Percentiles rank a stretch among this genome's conserved stretches.
Conservation (phyloP, 2,113 vertebrate species). For the Nycticorax nycticorax region DNA sequence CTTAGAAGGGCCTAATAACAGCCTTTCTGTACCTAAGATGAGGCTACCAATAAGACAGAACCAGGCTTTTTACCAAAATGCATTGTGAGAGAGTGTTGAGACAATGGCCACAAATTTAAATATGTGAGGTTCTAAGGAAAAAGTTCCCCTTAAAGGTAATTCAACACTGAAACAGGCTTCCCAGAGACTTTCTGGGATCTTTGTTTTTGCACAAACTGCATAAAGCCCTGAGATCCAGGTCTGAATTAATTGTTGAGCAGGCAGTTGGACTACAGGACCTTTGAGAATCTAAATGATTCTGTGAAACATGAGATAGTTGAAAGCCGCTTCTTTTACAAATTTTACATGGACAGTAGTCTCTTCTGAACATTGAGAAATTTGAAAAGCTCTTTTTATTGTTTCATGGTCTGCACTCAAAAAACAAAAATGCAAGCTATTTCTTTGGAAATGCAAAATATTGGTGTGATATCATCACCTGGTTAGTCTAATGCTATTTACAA, state of each 20-base stretch:
- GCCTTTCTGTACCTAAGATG: neutral
- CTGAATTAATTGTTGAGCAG: neutral
- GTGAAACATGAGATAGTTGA: neutral
- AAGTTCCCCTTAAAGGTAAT: neutral
- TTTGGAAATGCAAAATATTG: neutral
- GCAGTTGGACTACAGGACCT: neutral
- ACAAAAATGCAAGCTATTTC: neutral
- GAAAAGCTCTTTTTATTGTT: neutral
- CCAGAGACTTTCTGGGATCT: neutral
- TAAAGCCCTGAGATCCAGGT: neutral
- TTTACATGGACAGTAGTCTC: neutral
- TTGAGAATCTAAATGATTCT: neutral
- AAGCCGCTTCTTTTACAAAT: neutral
- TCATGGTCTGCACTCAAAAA: neutral
- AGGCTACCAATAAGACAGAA: neutral
- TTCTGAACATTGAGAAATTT: neutral
- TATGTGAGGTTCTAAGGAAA: neutral
- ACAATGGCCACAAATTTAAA: neutral
- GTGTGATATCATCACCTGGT: slow-evolving; percentile 18
- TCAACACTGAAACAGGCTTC: neutral
- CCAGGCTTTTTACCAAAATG: neutral
- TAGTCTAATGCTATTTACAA: slow-evolving; percentile 33
- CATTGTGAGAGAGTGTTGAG: neutral
- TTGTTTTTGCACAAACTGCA: neutral
- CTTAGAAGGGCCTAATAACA: neutral